These are phyloP conservation scores for Chaetorhynchus papuensis DNA, from an alignment of 2,113 vertebrate genomes.

Conservation along the genomic window DNA sequence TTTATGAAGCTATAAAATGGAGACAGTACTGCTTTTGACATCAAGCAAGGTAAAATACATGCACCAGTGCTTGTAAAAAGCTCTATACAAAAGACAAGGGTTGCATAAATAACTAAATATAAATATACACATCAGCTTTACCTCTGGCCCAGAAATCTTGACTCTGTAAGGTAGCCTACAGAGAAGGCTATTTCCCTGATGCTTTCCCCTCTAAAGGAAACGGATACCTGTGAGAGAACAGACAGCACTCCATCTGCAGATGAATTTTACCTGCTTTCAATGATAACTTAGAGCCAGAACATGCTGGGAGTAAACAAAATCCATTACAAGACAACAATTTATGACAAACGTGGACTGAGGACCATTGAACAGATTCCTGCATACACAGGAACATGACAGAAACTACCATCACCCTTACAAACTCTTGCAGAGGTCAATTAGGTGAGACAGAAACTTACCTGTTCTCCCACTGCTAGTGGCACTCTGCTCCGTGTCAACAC, in stretches of 20 bases:
- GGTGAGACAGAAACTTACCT: not conserved
- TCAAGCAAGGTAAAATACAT: not conserved
- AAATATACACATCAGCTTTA: not conserved
- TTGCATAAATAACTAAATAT: not conserved
- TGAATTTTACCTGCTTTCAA: slow-evolving; percentile 12
- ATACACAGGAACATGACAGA: rapidly evolving
- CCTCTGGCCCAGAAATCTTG: not conserved
- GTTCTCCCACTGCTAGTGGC: not conserved
- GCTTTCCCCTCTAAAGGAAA: not conserved
- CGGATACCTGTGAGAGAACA: not conserved
- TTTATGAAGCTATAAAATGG: not conserved
- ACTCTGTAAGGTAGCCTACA: not conserved
- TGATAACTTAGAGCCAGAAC: slow-evolving; percentile 25
- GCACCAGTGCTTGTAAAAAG: not conserved
- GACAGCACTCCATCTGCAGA: slow-evolving; percentile 30
- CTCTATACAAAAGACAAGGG: not conserved
- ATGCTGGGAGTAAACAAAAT: slow-evolving; percentile 24
- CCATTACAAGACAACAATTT: not conserved
- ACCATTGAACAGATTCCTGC: not conserved
- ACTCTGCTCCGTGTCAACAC: not conserved
- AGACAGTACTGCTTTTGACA: not conserved
- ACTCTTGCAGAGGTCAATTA: not conserved
- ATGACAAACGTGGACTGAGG: not conserved
- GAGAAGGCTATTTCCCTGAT: not conserved
- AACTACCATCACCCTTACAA: not conserved